Base-by-base conservation (phyloP, 1,140 invertebrate genomes). In the Temnothorax nylanderi region DNA sequence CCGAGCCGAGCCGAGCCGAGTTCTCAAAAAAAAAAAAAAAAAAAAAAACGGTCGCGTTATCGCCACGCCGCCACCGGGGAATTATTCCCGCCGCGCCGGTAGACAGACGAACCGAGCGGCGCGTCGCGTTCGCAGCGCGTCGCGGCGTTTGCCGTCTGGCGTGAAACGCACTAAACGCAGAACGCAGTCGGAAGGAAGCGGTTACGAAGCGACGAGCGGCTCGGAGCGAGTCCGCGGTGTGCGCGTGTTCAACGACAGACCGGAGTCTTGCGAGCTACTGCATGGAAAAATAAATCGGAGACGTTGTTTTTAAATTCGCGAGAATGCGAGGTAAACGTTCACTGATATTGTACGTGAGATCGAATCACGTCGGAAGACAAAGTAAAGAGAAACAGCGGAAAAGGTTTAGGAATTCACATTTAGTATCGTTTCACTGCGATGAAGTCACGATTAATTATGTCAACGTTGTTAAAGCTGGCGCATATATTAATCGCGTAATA, bases 41-140 rank as follows among this genome's bases (percentile, higher is more conserved):
- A 44, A 44, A 10, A 44, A 44, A 10, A 81, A 26, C 51, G 21
- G n/a, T 6, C 64, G 77, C 13, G 78, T 81, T 81, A 81, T 81
- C 78, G 47, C 34, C 77, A n/a, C 76, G 75, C n/a, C 16, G 37
- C 37, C 37, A 26, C 26, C 26, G 26, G 54, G 62, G 41, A 74
- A 84, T 82, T 74, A 82, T 74, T 84, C 26, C 44, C 47, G 76
- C 80, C 32, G 13, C 47, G 76, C 80, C 32, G n/a, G 67, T 82
- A 60, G 62, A 82, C 26, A 41, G 76, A 49, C 58, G 78, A 51
- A 34, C 37, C 5, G 58, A 13, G 16, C 56, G 4, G 37, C 18
- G 37, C 67, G 64, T 65, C 64, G 64, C 41, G 67, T 41, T 41
- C 6, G 37, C 37, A 41, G 37, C 37, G 5, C 21, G 56, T 62